Base-by-base conservation (phyloP, 1,140 invertebrate genomes). In the Antheraea pernyi region DNA sequence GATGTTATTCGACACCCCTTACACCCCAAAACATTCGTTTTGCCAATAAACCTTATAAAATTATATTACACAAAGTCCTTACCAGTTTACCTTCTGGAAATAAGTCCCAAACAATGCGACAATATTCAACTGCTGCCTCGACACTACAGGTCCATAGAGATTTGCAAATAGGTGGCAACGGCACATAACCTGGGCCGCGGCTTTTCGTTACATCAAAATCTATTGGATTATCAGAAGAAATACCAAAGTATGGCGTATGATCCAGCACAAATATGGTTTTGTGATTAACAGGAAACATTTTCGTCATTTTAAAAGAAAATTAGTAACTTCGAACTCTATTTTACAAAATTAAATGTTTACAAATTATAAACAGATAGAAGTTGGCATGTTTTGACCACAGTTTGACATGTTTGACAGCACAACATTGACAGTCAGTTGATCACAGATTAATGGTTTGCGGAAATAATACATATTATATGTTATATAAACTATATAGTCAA, bases 241-340 rank as follows among this genome's bases (percentile, higher is more conserved):
- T 96, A 7, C 96, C 95, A 89, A 99, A 98, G 83, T 97, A 96
- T 11, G 97, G 96, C 0, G 97, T 97, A 80, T 98, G 98, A 84
- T 99, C 98, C 68, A 99, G 89, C 3, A 99, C 97, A 92, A 99
- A 98, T 67, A 99, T 95, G 3, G 98, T 99, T 93, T 99, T 99
- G 84, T 99, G 97, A 89, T 97, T 97, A 42, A 87, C 88, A 7
- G 89, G 86, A 76, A 91, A 91, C 89, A 93, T 53, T 53, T 53
- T 53, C 16, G 46, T 0, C 46, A 53, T 53, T 6, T 53, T 53
- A 11, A 13, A 0, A 6, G 6, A 13, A 16, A 53, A 53, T 53
- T 30, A 30, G 22, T 2, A 30, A 30, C 22, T 30, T 30, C 22
- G 22, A 30, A 30, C 22, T 30, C 22, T 30, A 30, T 30, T 30